A percentile compares a stretch with the other conserved stretches of the same genome.
These are phyloP conservation scores for Helleia helle DNA, from an alignment of 2,888 invertebrate species.

Conservation along the genomic window DNA sequence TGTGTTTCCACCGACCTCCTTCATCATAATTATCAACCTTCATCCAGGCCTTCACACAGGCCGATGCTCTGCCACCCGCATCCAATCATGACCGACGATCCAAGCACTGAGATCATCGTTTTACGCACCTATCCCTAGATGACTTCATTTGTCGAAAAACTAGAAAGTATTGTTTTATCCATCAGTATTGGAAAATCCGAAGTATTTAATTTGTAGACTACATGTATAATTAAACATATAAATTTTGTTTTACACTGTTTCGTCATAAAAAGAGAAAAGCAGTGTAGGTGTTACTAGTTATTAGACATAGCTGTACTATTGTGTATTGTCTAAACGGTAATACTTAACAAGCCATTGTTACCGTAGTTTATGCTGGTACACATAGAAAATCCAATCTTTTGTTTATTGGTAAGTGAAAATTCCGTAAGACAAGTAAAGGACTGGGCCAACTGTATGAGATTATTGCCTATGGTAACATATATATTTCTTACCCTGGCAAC, in stretches of 20 bases:
- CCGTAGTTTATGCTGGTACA: background rate
- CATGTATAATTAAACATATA: background rate
- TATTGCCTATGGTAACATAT: background rate
- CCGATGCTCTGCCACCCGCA: no score
- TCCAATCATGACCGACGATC: no score
- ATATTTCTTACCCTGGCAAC: no score
- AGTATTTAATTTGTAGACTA: background rate
- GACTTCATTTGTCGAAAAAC: no score
- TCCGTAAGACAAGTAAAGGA: no score
- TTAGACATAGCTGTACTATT: slow-evolving; percentile 2
- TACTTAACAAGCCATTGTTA: slow-evolving; percentile 5
- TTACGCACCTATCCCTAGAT: no score
- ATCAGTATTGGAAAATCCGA: no score
- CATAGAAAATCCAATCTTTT: background rate
- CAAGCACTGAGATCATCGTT: no score
- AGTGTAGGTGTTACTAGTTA: background rate
- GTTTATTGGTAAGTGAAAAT: background rate
- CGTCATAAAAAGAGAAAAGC: background rate
- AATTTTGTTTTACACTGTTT: background rate
- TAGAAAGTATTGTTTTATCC: no score
- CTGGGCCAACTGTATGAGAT: background rate
- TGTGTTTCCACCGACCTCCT: no score
- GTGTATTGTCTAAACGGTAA: slow-evolving; percentile 2
- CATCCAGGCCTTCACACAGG: no score
- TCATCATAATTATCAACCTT: no score